Percentiles rank a stretch among this genome's conserved stretches.
Conservation (phyloP, 2,797 vertebrate genomes). For the Zalophus californianus region DNA sequence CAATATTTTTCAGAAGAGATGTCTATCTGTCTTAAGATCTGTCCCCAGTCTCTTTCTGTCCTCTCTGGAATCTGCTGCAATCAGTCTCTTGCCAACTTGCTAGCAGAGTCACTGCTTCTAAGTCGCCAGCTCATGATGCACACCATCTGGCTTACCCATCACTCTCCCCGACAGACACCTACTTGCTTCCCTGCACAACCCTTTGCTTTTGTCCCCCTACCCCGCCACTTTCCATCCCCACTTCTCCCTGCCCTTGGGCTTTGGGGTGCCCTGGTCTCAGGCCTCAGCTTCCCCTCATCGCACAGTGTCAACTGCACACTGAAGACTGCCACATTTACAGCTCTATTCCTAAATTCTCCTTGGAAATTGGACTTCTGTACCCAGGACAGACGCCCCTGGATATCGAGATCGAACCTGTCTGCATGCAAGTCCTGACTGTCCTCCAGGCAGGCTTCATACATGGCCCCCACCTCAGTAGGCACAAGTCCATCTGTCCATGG, state of each 20-base stretch:
- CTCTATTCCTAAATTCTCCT: not conserved
- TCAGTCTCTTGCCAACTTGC: not conserved
- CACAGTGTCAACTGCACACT: not conserved
- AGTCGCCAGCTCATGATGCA: not conserved
- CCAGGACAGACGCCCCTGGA: not conserved
- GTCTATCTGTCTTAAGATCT: not conserved
- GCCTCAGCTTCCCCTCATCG: not conserved
- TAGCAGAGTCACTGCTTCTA: not conserved
- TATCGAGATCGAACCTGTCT: not conserved
- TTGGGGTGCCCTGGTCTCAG: not conserved
- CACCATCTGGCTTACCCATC: not conserved
- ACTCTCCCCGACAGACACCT: not conserved
- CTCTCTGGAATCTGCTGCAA: not conserved
- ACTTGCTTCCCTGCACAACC: not conserved
- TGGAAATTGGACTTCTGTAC: not conserved
- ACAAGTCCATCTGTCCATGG: not conserved
- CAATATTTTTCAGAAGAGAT: not conserved
- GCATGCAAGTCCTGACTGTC: not conserved
- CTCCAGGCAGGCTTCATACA: not conserved
- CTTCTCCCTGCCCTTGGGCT: not conserved
- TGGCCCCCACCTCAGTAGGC: not conserved
- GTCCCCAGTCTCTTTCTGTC: not conserved
- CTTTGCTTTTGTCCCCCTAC: not conserved
- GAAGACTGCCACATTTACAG: not conserved
- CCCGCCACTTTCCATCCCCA: not conserved